phyloP scores from a whole-genome alignment of 1,140 invertebrate species.

The Drosophila eugracilis region DNA sequence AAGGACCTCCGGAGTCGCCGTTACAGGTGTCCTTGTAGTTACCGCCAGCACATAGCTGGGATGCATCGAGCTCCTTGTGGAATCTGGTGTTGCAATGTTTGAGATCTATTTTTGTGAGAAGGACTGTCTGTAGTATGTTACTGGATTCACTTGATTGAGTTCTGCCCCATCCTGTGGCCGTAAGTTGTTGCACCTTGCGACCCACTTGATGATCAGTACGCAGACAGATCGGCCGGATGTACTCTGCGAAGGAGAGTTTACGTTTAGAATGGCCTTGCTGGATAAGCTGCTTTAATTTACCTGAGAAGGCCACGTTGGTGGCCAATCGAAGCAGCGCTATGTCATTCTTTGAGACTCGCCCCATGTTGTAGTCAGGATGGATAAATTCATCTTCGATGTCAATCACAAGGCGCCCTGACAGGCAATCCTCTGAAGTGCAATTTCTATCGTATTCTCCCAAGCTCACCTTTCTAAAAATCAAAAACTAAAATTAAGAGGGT shows the following conservation, averaged over 20 bases:
- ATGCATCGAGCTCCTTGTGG: rapidly evolving
- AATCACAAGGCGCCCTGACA: not conserved
- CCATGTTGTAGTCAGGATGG: not conserved
- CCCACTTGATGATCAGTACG: not conserved
- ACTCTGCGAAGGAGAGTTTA: not conserved
- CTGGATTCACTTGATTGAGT: not conserved
- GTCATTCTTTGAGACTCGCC: not conserved
- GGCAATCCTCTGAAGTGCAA: not conserved
- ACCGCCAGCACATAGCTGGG: not conserved
- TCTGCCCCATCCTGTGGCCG: not conserved
- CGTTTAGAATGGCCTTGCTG: too few species aligned
- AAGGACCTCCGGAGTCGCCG: not conserved
- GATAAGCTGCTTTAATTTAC: too few species aligned
- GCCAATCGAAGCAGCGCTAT: not conserved
- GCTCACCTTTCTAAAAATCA: not conserved
- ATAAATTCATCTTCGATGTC: not conserved
- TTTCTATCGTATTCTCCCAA: not conserved
- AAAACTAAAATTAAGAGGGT: not conserved
- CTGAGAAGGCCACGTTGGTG: not conserved
- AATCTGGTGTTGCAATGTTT: not conserved
- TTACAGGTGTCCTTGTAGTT: not conserved
- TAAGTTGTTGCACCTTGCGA: not conserved
- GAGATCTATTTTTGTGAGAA: not conserved
- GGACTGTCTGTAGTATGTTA: not conserved
- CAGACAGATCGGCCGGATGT: slow-evolving; percentile 1